phyloP scores from a whole-genome alignment of 2,888 invertebrate species.

The Lasius fuliginosus region DNA sequence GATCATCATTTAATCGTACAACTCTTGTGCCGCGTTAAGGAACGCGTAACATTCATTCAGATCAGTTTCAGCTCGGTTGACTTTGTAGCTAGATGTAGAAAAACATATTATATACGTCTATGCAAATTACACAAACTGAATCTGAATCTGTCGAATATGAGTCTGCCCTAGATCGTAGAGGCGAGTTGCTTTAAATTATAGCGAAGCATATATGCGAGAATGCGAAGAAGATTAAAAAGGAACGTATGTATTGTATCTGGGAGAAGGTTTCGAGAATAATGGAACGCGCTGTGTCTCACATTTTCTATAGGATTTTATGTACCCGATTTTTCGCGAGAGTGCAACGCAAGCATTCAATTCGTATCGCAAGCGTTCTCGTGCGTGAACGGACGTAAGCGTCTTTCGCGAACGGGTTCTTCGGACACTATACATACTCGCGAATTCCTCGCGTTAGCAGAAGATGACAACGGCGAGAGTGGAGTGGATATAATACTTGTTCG shows the following conservation, averaged over 20 bases:
- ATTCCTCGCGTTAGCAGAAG: conserved; percentile 7
- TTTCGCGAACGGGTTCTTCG: conserved; percentile 1
- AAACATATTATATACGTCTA: background rate
- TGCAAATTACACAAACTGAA: background rate
- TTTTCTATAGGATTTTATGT: conserved; percentile 3
- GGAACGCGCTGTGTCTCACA: background rate
- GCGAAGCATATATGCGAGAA: background rate
- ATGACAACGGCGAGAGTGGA: background rate
- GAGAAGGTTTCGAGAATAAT: background rate
- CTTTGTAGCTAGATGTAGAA: background rate
- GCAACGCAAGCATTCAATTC: background rate
- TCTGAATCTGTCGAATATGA: background rate
- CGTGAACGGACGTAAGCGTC: background rate
- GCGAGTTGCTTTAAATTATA: background rate
- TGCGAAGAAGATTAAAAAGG: background rate
- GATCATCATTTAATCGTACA: conserved; percentile 32
- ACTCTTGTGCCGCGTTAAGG: conserved; percentile 27
- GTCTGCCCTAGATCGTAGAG: too few relatives aligned
- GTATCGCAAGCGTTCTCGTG: background rate
- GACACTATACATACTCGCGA: background rate
- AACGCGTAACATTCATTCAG: background rate
- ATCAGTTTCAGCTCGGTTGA: conserved; percentile 3
- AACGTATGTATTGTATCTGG: background rate
- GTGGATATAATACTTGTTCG: conserved; percentile 15
- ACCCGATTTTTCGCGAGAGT: background rate